phyloP scores from a whole-genome alignment of 2,888 invertebrate species.

The Criorhina ranunculi region DNA sequence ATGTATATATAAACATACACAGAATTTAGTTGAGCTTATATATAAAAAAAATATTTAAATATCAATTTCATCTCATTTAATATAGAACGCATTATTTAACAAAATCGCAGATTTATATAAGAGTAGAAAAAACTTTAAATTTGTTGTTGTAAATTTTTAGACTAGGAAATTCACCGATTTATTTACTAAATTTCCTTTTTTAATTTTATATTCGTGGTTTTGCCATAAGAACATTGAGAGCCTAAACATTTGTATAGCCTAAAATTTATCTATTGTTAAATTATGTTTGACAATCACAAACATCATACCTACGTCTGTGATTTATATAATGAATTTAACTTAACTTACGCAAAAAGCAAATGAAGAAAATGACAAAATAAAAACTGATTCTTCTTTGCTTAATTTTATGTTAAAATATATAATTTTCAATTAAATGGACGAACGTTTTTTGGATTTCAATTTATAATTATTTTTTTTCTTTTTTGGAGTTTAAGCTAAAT shows the following conservation, averaged over 20 bases:
- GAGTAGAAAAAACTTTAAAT: conserved; percentile 25
- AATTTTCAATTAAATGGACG: conserved; percentile 28
- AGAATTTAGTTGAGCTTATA: neutral
- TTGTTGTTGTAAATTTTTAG: conserved; percentile 77
- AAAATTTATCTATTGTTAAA: conserved; percentile 82
- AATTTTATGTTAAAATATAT: conserved; percentile 1
- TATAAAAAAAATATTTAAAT: conserved; percentile 72
- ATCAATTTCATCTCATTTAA: conserved; percentile 33
- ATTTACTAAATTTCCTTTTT: conserved; percentile 77
- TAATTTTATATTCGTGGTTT: conserved; percentile 74
- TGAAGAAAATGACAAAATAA: neutral
- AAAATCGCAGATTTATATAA: conserved; percentile 1
- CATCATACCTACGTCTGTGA: neutral
- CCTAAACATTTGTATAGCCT: conserved; percentile 80
- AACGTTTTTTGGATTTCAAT: neutral
- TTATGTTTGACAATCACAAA: conserved; percentile 77
- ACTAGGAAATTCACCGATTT: conserved; percentile 82
- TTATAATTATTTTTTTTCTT: too few species aligned
- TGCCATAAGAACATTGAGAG: conserved; percentile 77
- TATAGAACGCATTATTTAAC: conserved; percentile 29
- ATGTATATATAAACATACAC: too few species aligned
- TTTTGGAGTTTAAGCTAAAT: too few species aligned
- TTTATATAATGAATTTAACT: neutral
- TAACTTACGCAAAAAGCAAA: neutral
- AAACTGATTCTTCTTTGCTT: neutral